Conservation (phyloP, 2,888 invertebrate species). For the Conomelus anceps region DNA sequence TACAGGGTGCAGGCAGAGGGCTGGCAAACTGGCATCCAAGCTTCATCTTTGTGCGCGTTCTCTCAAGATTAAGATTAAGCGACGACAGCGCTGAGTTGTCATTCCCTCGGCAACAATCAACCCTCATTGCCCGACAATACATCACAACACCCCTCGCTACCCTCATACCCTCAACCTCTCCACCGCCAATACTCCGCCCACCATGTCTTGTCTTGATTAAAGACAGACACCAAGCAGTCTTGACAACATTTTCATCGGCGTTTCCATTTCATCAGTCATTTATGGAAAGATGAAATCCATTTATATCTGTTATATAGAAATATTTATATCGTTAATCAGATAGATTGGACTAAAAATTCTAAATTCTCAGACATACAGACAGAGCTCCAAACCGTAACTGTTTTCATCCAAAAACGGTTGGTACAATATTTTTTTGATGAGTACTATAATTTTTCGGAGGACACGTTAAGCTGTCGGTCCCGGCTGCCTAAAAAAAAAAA, state of each 20-base stretch:
- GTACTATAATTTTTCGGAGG: no score
- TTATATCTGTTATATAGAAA: not conserved
- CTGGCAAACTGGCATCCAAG: not conserved
- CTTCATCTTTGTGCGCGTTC: not conserved
- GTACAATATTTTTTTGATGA: no score
- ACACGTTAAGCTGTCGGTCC: no score
- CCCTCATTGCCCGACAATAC: not conserved
- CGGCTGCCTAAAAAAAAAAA: no score
- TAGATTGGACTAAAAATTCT: no score
- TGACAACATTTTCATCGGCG: not conserved
- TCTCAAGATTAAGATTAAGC: not conserved
- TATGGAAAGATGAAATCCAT: not conserved
- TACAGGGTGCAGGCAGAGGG: not conserved
- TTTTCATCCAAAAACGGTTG: no score
- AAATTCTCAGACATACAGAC: no score
- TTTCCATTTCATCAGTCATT: not conserved
- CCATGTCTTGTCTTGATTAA: not conserved
- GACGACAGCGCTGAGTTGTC: not conserved
- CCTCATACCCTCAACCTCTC: not conserved
- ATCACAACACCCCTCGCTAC: not conserved
- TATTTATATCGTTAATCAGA: not conserved
- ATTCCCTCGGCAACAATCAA: not conserved
- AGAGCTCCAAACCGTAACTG: no score
- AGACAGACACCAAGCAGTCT: not conserved
- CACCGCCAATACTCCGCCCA: no score